These are phyloP conservation scores for Leucopternis melanops DNA, from an alignment of 2,113 vertebrate species.

Conservation along the genomic window DNA sequence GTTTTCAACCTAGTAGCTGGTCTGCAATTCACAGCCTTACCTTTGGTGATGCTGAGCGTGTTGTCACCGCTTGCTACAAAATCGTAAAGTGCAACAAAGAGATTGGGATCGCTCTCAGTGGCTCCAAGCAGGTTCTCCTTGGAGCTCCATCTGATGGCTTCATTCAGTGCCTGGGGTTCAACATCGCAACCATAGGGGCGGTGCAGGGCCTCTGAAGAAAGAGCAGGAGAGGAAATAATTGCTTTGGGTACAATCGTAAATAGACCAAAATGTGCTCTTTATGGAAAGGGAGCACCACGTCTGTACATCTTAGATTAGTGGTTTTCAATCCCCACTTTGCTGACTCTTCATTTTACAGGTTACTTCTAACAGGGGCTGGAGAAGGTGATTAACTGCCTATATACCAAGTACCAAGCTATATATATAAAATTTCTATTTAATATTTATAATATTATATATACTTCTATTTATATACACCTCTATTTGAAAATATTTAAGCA, in stretches of 20 bases:
- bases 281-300: not conserved
- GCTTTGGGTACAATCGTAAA: not conserved
- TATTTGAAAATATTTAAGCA: not conserved
- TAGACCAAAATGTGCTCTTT: not conserved
- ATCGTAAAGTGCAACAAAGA: conserved; percentile 99
- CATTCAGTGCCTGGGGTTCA: conserved; percentile 87
- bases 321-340: not conserved
- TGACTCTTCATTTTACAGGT: not conserved
- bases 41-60: conserved; percentile 99
- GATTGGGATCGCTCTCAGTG: conserved; percentile 96
- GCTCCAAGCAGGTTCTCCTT: conserved; percentile 98
- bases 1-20: not conserved
- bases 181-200: conserved; percentile 85
- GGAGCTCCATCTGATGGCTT: conserved; percentile 98
- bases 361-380: not conserved
- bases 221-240: not conserved
- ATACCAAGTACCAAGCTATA: not conserved
- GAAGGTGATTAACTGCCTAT: not conserved
- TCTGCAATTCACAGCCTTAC: conserved; percentile 48
- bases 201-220: conserved; percentile 87
- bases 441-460: not conserved
- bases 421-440: not conserved
- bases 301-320: not conserved
- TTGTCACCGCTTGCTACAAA: conserved; percentile 99
- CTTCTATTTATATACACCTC: not conserved